phyloP scores from a whole-genome alignment of 2,888 invertebrate species.

The Crepidodera aurea region DNA sequence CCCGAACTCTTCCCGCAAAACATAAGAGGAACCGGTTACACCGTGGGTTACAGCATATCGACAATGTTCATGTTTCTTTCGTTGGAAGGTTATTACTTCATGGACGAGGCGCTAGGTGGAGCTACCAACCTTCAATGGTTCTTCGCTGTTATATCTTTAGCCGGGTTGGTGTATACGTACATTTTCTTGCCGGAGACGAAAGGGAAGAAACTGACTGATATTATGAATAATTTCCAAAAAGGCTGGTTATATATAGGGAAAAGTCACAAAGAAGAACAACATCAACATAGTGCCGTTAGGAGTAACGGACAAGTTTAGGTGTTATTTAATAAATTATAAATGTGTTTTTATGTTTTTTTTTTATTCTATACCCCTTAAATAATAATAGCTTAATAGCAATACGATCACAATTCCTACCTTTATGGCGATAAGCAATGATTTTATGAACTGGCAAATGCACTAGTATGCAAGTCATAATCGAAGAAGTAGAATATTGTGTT shows the following conservation, averaged over 20 bases:
- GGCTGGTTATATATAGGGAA: slow-evolving; percentile 54
- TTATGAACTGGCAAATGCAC: too few relatives aligned
- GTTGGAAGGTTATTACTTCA: slow-evolving; percentile 63
- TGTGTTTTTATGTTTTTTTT: too few relatives aligned
- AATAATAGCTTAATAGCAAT: too few relatives aligned
- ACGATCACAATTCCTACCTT: too few relatives aligned
- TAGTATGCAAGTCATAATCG: too few relatives aligned
- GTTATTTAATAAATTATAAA: background rate
- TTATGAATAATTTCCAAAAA: slow-evolving; percentile 62
- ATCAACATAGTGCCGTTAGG: too few relatives aligned
- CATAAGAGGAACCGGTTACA: slow-evolving; percentile 65
- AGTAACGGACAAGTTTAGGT: background rate
- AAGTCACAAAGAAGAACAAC: slow-evolving; percentile 4
- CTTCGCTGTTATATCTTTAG: slow-evolving; percentile 63
- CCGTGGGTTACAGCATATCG: slow-evolving; percentile 63
- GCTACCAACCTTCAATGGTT: slow-evolving; percentile 66
- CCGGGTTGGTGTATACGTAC: slow-evolving; percentile 59
- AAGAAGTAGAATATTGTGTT: too few relatives aligned
- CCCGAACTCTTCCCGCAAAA: slow-evolving; percentile 69
- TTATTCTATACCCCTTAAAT: too few relatives aligned
- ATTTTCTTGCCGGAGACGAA: slow-evolving; percentile 64
- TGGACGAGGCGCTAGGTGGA: slow-evolving; percentile 59
- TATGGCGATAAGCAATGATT: too few relatives aligned
- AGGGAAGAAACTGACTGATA: slow-evolving; percentile 61
- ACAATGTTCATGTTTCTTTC: slow-evolving; percentile 68